Conservation (phyloP, 2,888 invertebrate species). For the Eupithecia dodoneata region DNA sequence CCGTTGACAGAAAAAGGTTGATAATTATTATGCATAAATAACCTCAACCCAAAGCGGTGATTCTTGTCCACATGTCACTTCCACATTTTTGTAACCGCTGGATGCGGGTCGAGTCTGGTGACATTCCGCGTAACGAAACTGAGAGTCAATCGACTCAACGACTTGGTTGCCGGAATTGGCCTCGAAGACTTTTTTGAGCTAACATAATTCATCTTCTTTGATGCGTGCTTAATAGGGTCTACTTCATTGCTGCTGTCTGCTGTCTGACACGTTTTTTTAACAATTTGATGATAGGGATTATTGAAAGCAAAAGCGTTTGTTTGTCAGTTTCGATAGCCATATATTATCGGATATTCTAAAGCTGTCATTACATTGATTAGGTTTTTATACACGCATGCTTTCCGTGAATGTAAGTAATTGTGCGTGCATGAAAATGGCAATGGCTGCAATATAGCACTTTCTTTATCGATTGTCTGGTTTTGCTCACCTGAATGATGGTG, state of each 20-base stretch:
- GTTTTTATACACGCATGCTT: constrained; percentile 27
- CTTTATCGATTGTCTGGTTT: constrained; percentile 27
- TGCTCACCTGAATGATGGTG: not conserved
- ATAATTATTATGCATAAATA: constrained; percentile 19
- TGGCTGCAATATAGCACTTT: constrained; percentile 30
- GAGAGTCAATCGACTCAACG: constrained; percentile 64
- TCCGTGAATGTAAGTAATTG: constrained; percentile 41
- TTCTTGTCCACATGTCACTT: constrained; percentile 21
- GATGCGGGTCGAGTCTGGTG: constrained; percentile 53
- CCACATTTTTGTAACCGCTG: constrained; percentile 21
- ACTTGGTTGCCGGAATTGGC: constrained; percentile 53
- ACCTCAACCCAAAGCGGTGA: constrained; percentile 9
- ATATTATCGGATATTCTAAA: not conserved
- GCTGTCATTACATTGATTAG: constrained; percentile 11
- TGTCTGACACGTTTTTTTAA: not conserved
- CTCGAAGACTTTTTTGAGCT: constrained; percentile 1
- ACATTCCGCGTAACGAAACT: constrained; percentile 69
- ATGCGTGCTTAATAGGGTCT: not conserved
- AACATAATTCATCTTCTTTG: not conserved
- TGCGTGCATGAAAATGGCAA: constrained; percentile 33
- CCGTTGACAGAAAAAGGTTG: constrained; percentile 8
- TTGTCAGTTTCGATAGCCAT: not conserved
- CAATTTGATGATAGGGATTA: not conserved
- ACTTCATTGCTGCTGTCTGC: not conserved
- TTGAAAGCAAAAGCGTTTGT: not conserved